Base-by-base conservation (phyloP, 2,113 vertebrate species). In the Myiozetetes cayanensis region DNA sequence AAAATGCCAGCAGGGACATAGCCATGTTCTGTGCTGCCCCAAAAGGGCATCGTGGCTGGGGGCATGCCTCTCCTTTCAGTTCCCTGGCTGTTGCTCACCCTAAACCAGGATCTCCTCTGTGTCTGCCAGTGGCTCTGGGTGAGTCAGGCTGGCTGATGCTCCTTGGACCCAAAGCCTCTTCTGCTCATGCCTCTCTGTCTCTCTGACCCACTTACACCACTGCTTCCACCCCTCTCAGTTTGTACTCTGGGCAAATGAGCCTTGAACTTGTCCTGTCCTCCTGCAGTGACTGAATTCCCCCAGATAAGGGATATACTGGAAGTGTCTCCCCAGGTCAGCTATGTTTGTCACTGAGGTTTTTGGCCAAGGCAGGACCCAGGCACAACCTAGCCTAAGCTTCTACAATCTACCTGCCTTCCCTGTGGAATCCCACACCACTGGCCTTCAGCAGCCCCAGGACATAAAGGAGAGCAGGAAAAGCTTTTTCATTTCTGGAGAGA, bases 41-140 rank as follows among this genome's bases (percentile, higher is more conserved):
- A 71, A 27, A 9, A 79, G 53, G 43, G 24, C 7, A 13, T 52
- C 0, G 0, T 68, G 28, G 20, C 25, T 25, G 9, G 10, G 27
- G 39, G 9, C 25, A 73, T 43, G 25, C 44, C n/a, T 15, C 1
- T 43, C 21, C 28, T 85, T 91, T 92, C 0, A 0, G 23, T 58
- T 82, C 28, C 24, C 37, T 70, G 63, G 59, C n/a, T 19, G 4
- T 5, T 37, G 27, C 31, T 49, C 10, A 82, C 27, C 28, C 67
- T 46, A n/a, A 75, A 62, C 21, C 6, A 13, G 50, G 19, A 66
- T n/a, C 22, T 53, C 15, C 19, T 18, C 17, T 74, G 33, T 78
- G 13, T 58, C 61, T 90, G 43, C 50, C 20, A 18, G n/a, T 15
- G 37, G 10, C 24, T 83, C n/a, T 27, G 19, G 33, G 21, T 41